A percentile compares a stretch with the other conserved stretches of the same genome.
These are phyloP conservation scores for Petrocephalus microphthalmus DNA, from an alignment of 2,113 vertebrate genomes.

Conservation along the genomic window DNA sequence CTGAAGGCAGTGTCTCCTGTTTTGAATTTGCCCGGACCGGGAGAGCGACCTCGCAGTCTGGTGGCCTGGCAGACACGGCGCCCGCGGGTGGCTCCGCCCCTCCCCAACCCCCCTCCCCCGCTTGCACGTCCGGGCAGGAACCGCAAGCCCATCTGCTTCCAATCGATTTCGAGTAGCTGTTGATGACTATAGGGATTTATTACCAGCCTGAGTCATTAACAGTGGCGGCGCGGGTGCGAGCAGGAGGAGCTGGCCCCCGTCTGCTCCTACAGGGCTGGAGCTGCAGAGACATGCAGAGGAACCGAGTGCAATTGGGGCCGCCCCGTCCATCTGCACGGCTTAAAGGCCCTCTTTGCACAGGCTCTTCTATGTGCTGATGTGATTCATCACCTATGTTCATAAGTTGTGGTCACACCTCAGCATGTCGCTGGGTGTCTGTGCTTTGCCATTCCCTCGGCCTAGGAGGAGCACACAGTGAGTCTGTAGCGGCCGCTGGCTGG, in stretches of 20 bases:
- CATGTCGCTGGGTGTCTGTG: neutral
- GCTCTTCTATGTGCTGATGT: neutral
- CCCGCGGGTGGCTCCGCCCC: neutral
- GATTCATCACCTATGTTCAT: neutral
- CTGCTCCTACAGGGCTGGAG: neutral
- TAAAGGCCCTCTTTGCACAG: neutral
- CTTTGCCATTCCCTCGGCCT: neutral
- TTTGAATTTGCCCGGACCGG: neutral
- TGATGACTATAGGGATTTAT: conserved; percentile 17
- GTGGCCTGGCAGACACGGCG: neutral
- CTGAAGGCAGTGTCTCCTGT: neutral
- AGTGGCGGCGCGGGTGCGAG: neutral
- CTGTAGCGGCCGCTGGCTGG: neutral
- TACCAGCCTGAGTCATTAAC: conserved; percentile 21
- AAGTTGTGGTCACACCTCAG: neutral
- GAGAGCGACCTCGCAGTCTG: neutral
- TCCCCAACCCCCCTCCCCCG: too few species aligned
- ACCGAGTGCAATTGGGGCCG: neutral
- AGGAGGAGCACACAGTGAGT: neutral
- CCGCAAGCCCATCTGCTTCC: conserved; percentile 17
- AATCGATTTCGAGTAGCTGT: conserved; percentile 25
- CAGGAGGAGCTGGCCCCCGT: neutral
- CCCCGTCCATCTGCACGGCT: neutral
- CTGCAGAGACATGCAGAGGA: neutral
- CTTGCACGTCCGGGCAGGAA: neutral